phyloP scores from a whole-genome alignment of 2,797 vertebrate species.

The Brachyrhaphis roseni region DNA sequence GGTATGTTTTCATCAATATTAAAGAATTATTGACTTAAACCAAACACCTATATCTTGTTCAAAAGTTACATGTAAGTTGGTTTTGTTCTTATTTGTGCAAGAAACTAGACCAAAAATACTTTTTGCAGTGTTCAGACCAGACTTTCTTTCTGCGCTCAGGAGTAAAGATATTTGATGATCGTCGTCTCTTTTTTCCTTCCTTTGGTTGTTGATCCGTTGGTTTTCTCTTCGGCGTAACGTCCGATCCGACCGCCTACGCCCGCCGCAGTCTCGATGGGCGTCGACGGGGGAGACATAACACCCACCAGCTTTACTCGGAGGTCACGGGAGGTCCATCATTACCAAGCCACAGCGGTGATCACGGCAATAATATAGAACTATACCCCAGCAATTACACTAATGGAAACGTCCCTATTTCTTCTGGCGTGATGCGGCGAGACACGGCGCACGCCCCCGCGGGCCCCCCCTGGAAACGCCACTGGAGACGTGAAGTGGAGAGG shows the following conservation, averaged over 20 bases:
- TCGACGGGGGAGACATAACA: constrained; percentile 68
- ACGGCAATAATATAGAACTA: constrained; percentile 76
- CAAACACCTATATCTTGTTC: no score
- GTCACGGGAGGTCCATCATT: constrained; percentile 71
- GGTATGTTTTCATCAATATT: no score
- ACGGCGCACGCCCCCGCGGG: constrained; percentile 26
- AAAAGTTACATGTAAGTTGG: no score
- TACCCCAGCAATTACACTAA: constrained; percentile 79
- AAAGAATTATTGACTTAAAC: no score
- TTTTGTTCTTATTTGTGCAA: no score
- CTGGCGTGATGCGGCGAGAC: constrained; percentile 56
- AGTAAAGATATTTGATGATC: constrained; percentile 50
- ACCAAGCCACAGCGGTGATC: constrained; percentile 68
- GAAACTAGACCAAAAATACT: no score
- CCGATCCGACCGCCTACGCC: constrained; percentile 45
- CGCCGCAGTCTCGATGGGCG: constrained; percentile 48
- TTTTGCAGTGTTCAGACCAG: constrained; percentile 43
- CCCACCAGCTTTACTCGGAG: constrained; percentile 64
- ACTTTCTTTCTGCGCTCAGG: constrained; percentile 63
- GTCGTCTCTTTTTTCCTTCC: neutral
- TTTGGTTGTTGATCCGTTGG: constrained; percentile 40
- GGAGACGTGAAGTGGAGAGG: constrained; percentile 69
- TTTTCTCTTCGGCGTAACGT: constrained; percentile 43
- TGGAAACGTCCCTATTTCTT: constrained; percentile 72
- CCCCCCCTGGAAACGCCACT: constrained; percentile 55